These are phyloP conservation scores for Caenorhabditis afra DNA, from an alignment of 2,888 invertebrate species.

Conservation along the genomic window DNA sequence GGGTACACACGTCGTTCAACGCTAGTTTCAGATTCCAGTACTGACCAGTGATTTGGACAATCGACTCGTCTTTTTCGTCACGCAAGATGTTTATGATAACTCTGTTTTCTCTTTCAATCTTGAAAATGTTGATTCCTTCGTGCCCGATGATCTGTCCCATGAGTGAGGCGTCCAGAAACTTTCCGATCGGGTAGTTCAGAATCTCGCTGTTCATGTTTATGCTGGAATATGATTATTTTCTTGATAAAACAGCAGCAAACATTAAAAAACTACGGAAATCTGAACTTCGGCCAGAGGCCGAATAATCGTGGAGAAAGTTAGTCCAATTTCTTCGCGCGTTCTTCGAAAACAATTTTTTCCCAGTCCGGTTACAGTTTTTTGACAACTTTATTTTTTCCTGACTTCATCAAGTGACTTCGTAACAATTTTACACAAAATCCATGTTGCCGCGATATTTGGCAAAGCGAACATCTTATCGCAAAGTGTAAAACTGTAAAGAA, in stretches of 20 bases:
- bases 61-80: constrained; percentile 9
- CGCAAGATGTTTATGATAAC: constrained; percentile 45
- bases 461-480: too few relatives aligned
- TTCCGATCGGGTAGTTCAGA: constrained; percentile 35
- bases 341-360: too few relatives aligned
- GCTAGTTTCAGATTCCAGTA: constrained; percentile 50
- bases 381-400: not conserved
- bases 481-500: too few relatives aligned
- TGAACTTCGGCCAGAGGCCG: not conserved
- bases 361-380: too few relatives aligned
- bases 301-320: not conserved
- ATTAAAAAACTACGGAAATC: not conserved
- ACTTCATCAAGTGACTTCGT: too few relatives aligned
- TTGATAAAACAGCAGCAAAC: not conserved
- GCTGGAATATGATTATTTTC: not conserved
- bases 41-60: constrained; percentile 38
- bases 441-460: too few relatives aligned
- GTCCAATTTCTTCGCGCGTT: not conserved
- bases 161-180: constrained; percentile 22
- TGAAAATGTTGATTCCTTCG: constrained; percentile 48
- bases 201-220: constrained; percentile 39
- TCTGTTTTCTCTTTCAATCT: constrained; percentile 37
- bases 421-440: too few relatives aligned
- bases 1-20: constrained; percentile 28
- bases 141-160: constrained; percentile 51